A percentile compares a stretch with the other conserved stretches of the same genome.
These are phyloP conservation scores for Chaenodraco wilsoni DNA, from an alignment of 2,797 vertebrate species.

Conservation along the genomic window DNA sequence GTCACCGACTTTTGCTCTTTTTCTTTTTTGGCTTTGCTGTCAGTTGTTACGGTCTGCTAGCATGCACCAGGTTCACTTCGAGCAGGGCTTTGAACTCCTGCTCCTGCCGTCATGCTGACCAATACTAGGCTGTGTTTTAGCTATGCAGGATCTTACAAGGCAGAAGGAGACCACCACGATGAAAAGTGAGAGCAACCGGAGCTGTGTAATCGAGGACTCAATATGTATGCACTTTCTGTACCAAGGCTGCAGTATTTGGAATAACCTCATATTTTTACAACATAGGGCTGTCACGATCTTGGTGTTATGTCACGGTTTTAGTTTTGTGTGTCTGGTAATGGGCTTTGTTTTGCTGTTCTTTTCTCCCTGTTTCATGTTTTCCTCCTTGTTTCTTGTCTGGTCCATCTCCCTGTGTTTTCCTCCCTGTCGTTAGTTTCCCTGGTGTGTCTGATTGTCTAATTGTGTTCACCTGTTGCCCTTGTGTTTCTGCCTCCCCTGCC, in stretches of 20 bases:
- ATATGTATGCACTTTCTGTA: conserved; percentile 31
- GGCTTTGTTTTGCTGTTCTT: too few relatives aligned
- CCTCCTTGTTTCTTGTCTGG: too few relatives aligned
- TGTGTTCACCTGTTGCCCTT: too few relatives aligned
- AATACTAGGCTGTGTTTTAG: conserved; percentile 49
- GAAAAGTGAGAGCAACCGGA: conserved; percentile 45
- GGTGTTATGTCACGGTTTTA: too few relatives aligned
- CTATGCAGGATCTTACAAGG: conserved; percentile 53
- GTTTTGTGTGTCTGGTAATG: too few relatives aligned
- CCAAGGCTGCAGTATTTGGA: conserved; percentile 20
- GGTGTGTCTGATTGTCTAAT: too few relatives aligned
- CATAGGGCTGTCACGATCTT: not conserved
- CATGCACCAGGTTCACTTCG: conserved; percentile 44
- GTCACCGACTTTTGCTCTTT: conserved; percentile 42
- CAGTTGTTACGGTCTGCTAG: conserved; percentile 44
- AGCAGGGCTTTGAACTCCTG: conserved; percentile 64
- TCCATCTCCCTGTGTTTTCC: too few relatives aligned
- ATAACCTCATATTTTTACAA: conserved; percentile 27
- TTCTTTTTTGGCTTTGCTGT: conserved; percentile 34
- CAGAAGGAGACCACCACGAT: conserved; percentile 36
- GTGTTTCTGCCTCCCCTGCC: too few relatives aligned
- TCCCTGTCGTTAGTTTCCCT: too few relatives aligned
- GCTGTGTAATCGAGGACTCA: conserved; percentile 57
- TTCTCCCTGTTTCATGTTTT: too few relatives aligned
- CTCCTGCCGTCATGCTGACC: conserved; percentile 58